These are phyloP conservation scores for Enteromius argenteus DNA, from an alignment of 2,797 vertebrate genomes.

Conservation along the genomic window DNA sequence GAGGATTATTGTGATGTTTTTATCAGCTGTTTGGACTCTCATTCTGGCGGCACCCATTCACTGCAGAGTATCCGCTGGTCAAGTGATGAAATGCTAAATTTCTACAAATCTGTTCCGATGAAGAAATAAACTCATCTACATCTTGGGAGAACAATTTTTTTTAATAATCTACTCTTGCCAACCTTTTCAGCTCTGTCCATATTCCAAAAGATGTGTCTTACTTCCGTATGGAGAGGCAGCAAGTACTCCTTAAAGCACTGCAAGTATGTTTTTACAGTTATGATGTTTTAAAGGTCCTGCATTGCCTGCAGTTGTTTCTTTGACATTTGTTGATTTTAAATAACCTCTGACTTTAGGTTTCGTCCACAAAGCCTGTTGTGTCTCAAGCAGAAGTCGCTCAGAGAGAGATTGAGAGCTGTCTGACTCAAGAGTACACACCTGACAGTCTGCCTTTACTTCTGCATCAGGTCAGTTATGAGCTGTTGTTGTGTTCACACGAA, in stretches of 20 bases:
- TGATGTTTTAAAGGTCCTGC: not conserved
- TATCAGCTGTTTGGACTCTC: not conserved
- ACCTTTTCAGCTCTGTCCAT: constrained; percentile 73
- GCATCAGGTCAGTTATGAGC: constrained; percentile 68
- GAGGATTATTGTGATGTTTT: not conserved
- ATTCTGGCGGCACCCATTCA: not conserved
- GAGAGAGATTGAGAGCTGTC: constrained; percentile 83
- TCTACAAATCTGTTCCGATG: not conserved
- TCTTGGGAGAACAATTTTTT: not conserved
- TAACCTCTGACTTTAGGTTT: constrained; percentile 65
- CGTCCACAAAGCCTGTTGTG: constrained; percentile 69
- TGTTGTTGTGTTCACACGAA: not conserved
- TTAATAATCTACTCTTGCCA: not conserved
- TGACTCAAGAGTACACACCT: constrained; percentile 68
- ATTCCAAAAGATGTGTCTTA: constrained; percentile 78
- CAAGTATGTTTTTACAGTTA: constrained; percentile 63
- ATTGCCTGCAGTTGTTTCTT: not conserved
- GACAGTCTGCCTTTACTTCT: constrained; percentile 73
- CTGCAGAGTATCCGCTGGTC: not conserved
- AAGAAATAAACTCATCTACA: not conserved
- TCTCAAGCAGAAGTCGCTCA: constrained; percentile 77
- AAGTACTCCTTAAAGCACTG: constrained; percentile 74
- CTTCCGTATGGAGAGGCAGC: constrained; percentile 80
- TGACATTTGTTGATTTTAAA: not conserved
- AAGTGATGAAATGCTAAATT: not conserved